phyloP scores from a whole-genome alignment of 2,113 vertebrate species.

The Toxotes jaculatrix region DNA sequence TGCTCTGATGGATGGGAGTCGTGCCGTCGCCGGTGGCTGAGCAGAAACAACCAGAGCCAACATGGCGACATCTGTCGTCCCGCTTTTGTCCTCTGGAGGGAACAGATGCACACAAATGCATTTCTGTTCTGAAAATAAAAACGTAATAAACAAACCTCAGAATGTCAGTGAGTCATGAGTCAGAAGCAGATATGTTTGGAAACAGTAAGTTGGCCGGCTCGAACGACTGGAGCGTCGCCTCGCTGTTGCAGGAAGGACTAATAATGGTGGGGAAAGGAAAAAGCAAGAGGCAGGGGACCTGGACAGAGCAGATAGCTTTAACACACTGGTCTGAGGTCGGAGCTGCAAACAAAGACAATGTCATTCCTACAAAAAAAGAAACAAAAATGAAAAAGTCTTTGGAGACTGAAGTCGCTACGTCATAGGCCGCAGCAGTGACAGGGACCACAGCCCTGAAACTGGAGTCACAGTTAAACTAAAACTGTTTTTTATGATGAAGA shows the following conservation, averaged over 20 bases:
- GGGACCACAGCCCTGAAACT: no score
- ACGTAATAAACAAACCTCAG: neutral
- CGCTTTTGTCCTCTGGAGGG: conserved; percentile 17
- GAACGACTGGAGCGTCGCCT: neutral
- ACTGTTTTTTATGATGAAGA: neutral
- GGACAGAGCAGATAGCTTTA: conserved; percentile 27
- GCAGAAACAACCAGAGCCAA: conserved; percentile 59
- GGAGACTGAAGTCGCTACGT: neutral
- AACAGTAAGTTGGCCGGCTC: conserved; percentile 1
- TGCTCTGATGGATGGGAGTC: conserved; percentile 66
- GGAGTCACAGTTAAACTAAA: neutral
- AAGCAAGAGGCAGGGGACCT: conserved; percentile 27
- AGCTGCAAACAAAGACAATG: conserved; percentile 3
- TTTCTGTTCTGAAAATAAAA: conserved; percentile 13
- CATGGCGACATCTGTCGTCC: conserved; percentile 60
- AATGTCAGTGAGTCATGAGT: conserved; percentile 6
- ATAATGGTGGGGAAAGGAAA: conserved; percentile 24
- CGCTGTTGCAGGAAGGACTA: neutral
- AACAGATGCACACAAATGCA: conserved; percentile 40
- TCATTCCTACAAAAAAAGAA: neutral
- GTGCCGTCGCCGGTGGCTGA: conserved; percentile 47
- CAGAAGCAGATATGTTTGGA: conserved; percentile 31
- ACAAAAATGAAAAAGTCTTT: neutral
- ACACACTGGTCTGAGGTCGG: conserved; percentile 31
- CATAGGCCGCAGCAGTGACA: neutral